Conservation (phyloP, 2,113 vertebrate species). For the Motacilla alba region DNA sequence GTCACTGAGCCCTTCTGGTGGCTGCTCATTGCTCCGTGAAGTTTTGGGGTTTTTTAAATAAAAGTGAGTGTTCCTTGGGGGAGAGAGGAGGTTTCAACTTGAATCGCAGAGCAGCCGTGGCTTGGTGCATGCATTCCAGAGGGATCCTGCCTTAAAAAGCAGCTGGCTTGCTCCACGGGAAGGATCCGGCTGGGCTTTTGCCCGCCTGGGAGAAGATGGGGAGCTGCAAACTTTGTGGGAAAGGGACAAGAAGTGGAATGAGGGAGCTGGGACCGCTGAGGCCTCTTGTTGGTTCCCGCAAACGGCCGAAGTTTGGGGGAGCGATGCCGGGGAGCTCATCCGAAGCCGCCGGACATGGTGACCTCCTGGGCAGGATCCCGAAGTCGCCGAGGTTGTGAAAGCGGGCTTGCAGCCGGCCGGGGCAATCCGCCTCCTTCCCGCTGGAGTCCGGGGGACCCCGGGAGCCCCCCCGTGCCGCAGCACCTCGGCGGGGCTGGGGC, state of each 20-base stretch:
- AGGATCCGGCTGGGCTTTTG: background rate
- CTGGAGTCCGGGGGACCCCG: background rate
- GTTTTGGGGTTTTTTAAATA: background rate
- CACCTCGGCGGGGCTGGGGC: background rate
- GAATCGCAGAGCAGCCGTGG: background rate
- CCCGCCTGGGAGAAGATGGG: background rate
- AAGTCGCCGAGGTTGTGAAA: background rate
- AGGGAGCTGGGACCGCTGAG: background rate
- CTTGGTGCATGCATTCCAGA: fast-evolving
- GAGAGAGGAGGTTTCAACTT: fast-evolving
- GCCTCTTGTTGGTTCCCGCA: background rate
- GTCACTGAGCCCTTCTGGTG: background rate
- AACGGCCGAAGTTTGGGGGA: too few species aligned
- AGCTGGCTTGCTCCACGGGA: background rate
- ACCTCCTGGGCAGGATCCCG: background rate
- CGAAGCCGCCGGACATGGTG: background rate
- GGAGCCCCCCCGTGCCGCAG: background rate
- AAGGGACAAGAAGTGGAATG: background rate
- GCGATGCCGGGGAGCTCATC: background rate
- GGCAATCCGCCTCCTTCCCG: background rate
- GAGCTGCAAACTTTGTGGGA: background rate
- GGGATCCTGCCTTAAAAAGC: background rate
- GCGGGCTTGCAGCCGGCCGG: background rate
- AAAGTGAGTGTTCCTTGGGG: background rate
- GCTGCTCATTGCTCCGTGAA: background rate